A percentile compares a stretch with the other conserved stretches of the same genome.
Evolutionary conservation across 2,797 vertebrate species (phyloP).

Genomic region (Lemur catta): DNA sequence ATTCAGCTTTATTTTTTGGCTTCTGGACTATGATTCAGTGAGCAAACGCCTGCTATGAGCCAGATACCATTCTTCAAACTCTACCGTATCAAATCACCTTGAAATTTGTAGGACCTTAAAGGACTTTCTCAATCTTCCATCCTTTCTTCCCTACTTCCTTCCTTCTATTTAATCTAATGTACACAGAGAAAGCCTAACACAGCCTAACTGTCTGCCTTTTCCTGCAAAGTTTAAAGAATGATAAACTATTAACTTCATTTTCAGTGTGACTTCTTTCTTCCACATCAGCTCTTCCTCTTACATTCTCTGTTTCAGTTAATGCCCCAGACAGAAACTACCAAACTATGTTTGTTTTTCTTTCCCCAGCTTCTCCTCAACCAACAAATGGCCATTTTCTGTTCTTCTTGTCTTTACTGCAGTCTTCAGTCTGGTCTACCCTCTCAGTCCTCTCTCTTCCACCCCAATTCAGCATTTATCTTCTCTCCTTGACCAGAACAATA

Average conservation of each 20-base stretch:
- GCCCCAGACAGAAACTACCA: not conserved
- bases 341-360: not conserved
- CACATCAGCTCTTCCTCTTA: not conserved
- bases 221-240: not conserved
- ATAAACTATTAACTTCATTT: not conserved
- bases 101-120: constrained; percentile 33
- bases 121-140: not conserved
- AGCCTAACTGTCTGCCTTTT: not conserved
- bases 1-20: not conserved
- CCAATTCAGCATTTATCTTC: not conserved
- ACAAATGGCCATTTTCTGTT: not conserved
- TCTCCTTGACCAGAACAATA: not conserved
- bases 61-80: not conserved
- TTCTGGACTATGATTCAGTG: not conserved
- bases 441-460: not conserved
- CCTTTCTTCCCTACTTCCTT: not conserved
- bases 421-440: not conserved
- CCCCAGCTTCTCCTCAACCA: not conserved
- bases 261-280: not conserved
- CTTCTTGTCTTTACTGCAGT: not conserved
- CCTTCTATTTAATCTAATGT: not conserved
- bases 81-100: not conserved
- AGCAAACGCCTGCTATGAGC: not conserved
- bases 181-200: not conserved
- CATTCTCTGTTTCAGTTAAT: not conserved